Evolutionary conservation across 2,113 vertebrate species (phyloP).

Genomic region (Gulo gulo): DNA sequence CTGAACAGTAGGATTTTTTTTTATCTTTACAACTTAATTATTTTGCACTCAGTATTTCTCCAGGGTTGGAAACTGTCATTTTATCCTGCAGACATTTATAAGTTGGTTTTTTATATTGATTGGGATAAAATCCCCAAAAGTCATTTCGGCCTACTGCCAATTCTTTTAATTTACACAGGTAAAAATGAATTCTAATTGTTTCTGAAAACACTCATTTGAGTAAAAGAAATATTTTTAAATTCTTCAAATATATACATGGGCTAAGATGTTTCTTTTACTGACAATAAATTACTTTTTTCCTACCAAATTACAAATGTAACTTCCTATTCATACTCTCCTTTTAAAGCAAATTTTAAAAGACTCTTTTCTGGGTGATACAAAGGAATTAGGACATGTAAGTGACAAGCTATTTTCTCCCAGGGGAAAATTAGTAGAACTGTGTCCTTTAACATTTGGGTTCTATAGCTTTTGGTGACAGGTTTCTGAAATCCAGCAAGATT

Average conservation of each 20-base stretch:
- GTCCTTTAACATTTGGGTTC: neutral
- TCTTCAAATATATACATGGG: slow-evolving; percentile 26
- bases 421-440: neutral
- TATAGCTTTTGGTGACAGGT: neutral
- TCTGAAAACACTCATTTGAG: slow-evolving; percentile 63
- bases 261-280: slow-evolving; percentile 51
- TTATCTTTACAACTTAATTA: neutral
- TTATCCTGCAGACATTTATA: slow-evolving; percentile 58
- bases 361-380: neutral
- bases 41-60: slow-evolving; percentile 48
- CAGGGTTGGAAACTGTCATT: slow-evolving; percentile 30
- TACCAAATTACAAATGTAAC: neutral
- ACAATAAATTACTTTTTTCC: slow-evolving; percentile 60
- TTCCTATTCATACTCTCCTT: neutral
- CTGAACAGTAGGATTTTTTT: neutral
- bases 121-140: slow-evolving; percentile 52
- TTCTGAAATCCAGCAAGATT: neutral
- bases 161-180: slow-evolving; percentile 58
- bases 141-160: slow-evolving; percentile 60
- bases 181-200: slow-evolving; percentile 68
- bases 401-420: neutral
- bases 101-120: slow-evolving; percentile 44
- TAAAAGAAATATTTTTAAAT: slow-evolving; percentile 40
- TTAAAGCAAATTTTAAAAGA: neutral
- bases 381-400: neutral